These are phyloP conservation scores for Aphis gossypii DNA, from an alignment of 1,140 invertebrate species.

Conservation along the genomic window DNA sequence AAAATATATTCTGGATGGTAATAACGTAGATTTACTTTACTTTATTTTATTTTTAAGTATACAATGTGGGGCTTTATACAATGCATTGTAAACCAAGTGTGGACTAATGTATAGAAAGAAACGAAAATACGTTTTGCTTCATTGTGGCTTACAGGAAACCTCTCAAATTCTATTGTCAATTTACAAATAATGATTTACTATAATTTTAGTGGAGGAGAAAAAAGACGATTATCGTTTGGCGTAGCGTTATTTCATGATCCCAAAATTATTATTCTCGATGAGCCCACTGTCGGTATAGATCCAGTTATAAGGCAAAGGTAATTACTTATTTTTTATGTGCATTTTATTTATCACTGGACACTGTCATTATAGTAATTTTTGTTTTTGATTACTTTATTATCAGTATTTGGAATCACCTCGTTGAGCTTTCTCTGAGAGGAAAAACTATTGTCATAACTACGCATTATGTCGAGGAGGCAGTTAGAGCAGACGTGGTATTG, in stretches of 20 bases:
- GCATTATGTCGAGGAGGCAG: slow-evolving; percentile 93
- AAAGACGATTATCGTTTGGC: slow-evolving; percentile 84
- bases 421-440: slow-evolving; percentile 74
- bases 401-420: slow-evolving; percentile 90
- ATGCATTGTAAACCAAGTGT: background rate
- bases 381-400: slow-evolving; percentile 62
- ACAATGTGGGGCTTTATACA: background rate
- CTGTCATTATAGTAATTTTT: slow-evolving; percentile 62
- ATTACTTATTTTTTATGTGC: background rate
- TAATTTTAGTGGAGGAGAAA: slow-evolving; percentile 84
- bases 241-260: slow-evolving; percentile 86
- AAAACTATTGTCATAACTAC: slow-evolving; percentile 88
- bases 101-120: background rate
- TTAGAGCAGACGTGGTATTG: slow-evolving; percentile 79
- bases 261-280: slow-evolving; percentile 87
- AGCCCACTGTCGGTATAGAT: slow-evolving; percentile 92
- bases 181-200: background rate
- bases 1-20: background rate
- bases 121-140: background rate
- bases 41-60: background rate
- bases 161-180: background rate
- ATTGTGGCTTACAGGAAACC: background rate
- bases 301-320: slow-evolving; percentile 74
- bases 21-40: background rate
- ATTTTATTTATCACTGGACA: background rate